Evolutionary conservation across 2,113 vertebrate genomes (phyloP).

Genomic region (Carollia perspicillata): DNA sequence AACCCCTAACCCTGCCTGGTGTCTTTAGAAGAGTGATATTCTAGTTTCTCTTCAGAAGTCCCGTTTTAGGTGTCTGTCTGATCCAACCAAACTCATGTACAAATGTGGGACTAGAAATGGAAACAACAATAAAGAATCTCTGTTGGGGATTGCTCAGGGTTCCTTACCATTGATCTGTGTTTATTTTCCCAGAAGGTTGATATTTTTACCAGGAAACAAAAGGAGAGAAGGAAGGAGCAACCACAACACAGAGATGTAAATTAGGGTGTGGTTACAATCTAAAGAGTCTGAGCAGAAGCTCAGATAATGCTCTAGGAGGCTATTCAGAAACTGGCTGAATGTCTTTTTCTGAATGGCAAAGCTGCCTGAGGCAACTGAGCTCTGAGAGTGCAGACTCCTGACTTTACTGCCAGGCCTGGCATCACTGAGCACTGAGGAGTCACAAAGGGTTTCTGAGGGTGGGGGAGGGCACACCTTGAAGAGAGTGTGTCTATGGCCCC

Average conservation of each 20-base stretch:
- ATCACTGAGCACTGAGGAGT: neutral
- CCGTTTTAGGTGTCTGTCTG: neutral
- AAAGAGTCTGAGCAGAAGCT: neutral
- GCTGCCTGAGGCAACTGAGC: neutral
- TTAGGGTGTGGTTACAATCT: too few species aligned
- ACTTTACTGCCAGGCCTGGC: neutral
- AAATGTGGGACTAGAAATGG: neutral
- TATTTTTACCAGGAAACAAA: neutral
- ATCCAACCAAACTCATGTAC: neutral
- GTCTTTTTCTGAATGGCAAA: too few species aligned
- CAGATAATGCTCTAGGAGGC: too few species aligned
- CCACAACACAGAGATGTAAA: neutral
- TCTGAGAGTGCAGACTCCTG: neutral
- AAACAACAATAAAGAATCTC: neutral
- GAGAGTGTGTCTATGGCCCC: neutral
- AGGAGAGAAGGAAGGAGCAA: neutral
- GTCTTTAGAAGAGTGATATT: neutral
- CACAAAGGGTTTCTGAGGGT: neutral
- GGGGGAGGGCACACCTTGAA: neutral
- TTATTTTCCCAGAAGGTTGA: fast-evolving
- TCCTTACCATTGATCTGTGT: neutral
- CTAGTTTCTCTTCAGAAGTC: neutral
- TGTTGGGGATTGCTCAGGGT: neutral
- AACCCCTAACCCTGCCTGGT: neutral
- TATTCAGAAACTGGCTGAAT: too few species aligned